A percentile compares a stretch with the other conserved stretches of the same genome.
Evolutionary conservation across 2,888 invertebrate species (phyloP).

Genomic region (Cantharis nigra): DNA sequence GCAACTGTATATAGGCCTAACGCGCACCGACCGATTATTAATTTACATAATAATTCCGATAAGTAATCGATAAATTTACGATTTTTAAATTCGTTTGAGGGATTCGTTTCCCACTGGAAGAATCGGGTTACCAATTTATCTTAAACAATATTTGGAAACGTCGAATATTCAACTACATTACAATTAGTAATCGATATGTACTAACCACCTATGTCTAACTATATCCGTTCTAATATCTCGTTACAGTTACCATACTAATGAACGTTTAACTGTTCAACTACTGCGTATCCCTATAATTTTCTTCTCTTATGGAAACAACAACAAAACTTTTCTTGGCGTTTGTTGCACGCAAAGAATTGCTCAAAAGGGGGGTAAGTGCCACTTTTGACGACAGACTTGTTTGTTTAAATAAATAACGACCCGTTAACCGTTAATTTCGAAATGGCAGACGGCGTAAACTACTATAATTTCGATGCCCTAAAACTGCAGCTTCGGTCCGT

Average conservation of each 20-base stretch:
- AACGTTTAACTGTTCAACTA: constrained; percentile 11
- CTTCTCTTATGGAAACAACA: neutral
- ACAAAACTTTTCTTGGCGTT: neutral
- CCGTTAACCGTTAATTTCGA: neutral
- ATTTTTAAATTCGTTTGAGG: constrained; percentile 6
- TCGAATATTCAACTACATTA: constrained; percentile 26
- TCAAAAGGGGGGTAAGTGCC: neutral
- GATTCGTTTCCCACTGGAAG: neutral
- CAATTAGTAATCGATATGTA: constrained; percentile 36
- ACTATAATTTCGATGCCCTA: neutral
- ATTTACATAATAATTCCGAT: constrained; percentile 22
- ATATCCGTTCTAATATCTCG: constrained; percentile 31
- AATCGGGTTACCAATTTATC: constrained; percentile 30
- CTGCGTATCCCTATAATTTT: neutral
- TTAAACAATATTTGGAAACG: constrained; percentile 14
- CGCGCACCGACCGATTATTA: constrained; percentile 6
- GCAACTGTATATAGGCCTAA: constrained; percentile 9
- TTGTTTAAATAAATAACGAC: neutral
- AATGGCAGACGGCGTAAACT: neutral
- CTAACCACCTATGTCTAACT: constrained; percentile 35
- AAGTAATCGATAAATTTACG: constrained; percentile 20
- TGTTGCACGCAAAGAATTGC: neutral
- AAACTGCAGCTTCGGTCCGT: neutral
- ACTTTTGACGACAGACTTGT: neutral
- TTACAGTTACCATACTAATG: constrained; percentile 32